phyloP scores from a whole-genome alignment of 2,797 vertebrate genomes.

The Dallia pectoralis region DNA sequence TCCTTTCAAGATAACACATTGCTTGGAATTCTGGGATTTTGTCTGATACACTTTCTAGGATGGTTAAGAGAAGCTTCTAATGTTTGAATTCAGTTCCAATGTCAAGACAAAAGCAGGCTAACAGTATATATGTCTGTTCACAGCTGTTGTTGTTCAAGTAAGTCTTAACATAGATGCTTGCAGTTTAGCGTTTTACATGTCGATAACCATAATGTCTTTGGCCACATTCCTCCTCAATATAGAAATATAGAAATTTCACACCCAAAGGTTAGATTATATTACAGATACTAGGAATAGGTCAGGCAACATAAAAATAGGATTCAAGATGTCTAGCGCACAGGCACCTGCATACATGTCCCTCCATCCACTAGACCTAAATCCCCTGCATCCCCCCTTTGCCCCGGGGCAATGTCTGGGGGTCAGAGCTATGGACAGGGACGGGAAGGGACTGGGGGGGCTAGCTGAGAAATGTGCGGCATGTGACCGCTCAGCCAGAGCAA shows the following conservation, averaged over 20 bases:
- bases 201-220: conserved; percentile 2
- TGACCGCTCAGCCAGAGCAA: conserved; percentile 2
- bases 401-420: not conserved
- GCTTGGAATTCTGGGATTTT: not conserved
- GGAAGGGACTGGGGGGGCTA: not conserved
- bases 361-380: not conserved
- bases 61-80: not conserved
- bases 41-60: conserved; percentile 41
- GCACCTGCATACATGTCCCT: conserved; percentile 4
- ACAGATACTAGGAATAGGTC: not conserved
- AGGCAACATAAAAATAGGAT: conserved; percentile 27
- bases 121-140: conserved; percentile 43
- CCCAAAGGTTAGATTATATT: not conserved
- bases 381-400: no score
- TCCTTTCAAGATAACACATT: not conserved
- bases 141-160: conserved; percentile 21
- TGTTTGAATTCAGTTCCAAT: conserved; percentile 34
- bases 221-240: conserved; percentile 8
- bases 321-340: not conserved
- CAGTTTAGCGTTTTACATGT: not conserved
- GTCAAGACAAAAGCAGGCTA: conserved; percentile 35
- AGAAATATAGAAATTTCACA: not conserved
- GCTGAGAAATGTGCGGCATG: conserved; percentile 16
- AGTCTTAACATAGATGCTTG: not conserved
- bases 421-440: not conserved